Base-by-base conservation (phyloP, 2,113 vertebrate genomes). In the Stegostoma tigrinum region DNA sequence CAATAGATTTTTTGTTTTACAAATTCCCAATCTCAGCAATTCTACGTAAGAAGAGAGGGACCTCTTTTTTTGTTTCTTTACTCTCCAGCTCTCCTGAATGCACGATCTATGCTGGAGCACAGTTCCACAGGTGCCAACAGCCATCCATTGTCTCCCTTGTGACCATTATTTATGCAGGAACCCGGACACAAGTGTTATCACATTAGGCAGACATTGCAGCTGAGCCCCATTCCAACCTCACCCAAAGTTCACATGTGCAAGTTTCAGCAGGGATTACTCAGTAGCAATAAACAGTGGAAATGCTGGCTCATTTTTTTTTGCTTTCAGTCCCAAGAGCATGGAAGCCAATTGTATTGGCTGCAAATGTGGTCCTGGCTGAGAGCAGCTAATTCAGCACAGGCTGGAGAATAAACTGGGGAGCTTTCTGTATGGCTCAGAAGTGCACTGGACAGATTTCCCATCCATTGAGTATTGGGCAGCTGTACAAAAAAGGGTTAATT, bases 121-220 rank as follows among this genome's bases (percentile, higher is more conserved):
- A 17, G 55, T 66, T 93, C 89, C 89, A 93, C 89, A 93, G 61
- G 89, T 93, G 89, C 89, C 89, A 93, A 93, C 55, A 93, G 23
- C 61, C 89, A 93, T 93, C 89, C 55, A 93, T 66, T 66, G n/a
- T n/a, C 89, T 66, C 89, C 89, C 61, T 66, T 64, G 87, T 93
- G 61, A 34, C 61, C 61, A 93, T 66, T 66, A 66, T 66, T 93
- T 64, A 66, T 93, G 89, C 55, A 66, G 64, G 89, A 93, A 64
- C 61, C 89, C 66, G 61, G 55, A 66, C 89, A 93, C 89, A 93
- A 93, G 64, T 93, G 89, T 93, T 93, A 93, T 93, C 61, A 24
- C 34, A 27, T 66, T 93, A 66, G 55, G 89, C 89, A 91, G 89
- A 91, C n/a, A 64, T 64, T 34, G 27, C 89, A 93, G 61, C 89